Evolutionary conservation across 1,140 invertebrate species (phyloP), one percentile per base, ranked within the genome.

Genomic region (Prorops nasuta): DNA sequence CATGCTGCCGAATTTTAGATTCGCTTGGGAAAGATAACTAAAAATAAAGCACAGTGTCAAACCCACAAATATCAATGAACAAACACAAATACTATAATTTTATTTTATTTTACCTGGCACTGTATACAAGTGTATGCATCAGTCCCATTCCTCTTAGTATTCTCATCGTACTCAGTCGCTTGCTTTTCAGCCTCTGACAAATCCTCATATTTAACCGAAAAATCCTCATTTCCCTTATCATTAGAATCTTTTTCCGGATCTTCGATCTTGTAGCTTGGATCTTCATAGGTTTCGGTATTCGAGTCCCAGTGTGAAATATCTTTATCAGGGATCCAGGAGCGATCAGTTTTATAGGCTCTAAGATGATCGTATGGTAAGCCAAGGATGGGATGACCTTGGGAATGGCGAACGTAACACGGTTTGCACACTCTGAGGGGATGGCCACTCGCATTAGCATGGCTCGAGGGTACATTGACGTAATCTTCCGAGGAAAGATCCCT

Each of bases 1-100:
- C 82, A 60, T 90, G 88, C 12, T 81, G 66, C 49, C 86, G 82
- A 38, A 87, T 84, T 58, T 88, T 85, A 21, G 80, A 72, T 67
- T 89, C 85, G 3, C 80, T 81, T 24, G 80, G 77, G 62, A 88
- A 89, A n/a, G 82, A 83, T 31, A 76, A 63, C 74, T 84, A 69
- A 50, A 78, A 80, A 44, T 34, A 43, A 54, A 20, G 50, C n/a
- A n/a, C n/a, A n/a, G n/a, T n/a, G n/a, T n/a, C n/a, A n/a, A n/a
- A n/a, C n/a, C n/a, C n/a, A n/a, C n/a, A n/a, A n/a, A n/a, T n/a
- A n/a, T n/a, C n/a, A n/a, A n/a, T n/a, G n/a, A n/a, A n/a, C n/a
- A n/a, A n/a, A n/a, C n/a, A n/a, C n/a, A n/a, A n/a, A n/a, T n/a
- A n/a, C n/a, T n/a, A n/a, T n/a, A n/a, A n/a, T n/a, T n/a, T n/a